Percentiles rank a stretch among this genome's conserved stretches.
phyloP scores from a whole-genome alignment of 2,113 vertebrate genomes.

The Bubo scandiacus region DNA sequence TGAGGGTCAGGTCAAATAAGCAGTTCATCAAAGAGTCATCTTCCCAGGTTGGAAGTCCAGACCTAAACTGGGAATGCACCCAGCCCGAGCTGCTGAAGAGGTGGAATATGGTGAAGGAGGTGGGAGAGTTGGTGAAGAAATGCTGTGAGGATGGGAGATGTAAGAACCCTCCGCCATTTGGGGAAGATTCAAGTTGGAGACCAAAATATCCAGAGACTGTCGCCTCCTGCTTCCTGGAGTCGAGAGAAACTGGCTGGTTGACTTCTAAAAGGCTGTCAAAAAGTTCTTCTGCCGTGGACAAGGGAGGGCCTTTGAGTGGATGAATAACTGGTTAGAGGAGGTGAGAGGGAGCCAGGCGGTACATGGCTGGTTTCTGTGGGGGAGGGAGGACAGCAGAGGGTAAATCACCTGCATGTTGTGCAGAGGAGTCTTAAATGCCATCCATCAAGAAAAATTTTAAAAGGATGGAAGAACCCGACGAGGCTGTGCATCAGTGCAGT shows the following conservation, averaged over 20 bases:
- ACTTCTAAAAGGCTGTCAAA: neutral
- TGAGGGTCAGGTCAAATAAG: neutral
- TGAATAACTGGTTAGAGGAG: neutral
- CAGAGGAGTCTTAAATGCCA: neutral
- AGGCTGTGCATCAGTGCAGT: neutral
- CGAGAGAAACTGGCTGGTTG: neutral
- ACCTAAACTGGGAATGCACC: neutral
- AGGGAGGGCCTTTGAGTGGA: neutral
- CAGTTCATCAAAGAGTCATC: neutral
- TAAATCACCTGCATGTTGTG: neutral
- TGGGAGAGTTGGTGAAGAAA: neutral
- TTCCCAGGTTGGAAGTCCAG: neutral
- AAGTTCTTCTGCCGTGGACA: neutral
- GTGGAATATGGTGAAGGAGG: neutral
- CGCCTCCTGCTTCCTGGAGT: neutral
- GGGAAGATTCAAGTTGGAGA: neutral
- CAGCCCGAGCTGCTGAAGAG: neutral
- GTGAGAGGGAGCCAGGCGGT: neutral
- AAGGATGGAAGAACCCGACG: fast-evolving
- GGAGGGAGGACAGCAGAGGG: neutral
- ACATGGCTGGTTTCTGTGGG: neutral
- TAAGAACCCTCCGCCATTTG: fast-evolving
- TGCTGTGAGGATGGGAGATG: neutral
- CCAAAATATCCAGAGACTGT: neutral
- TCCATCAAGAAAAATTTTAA: neutral